Percentiles rank a stretch among this genome's conserved stretches.
Evolutionary conservation across 1,140 invertebrate species (phyloP).

Genomic region (Schlechtendalia chinensis): DNA sequence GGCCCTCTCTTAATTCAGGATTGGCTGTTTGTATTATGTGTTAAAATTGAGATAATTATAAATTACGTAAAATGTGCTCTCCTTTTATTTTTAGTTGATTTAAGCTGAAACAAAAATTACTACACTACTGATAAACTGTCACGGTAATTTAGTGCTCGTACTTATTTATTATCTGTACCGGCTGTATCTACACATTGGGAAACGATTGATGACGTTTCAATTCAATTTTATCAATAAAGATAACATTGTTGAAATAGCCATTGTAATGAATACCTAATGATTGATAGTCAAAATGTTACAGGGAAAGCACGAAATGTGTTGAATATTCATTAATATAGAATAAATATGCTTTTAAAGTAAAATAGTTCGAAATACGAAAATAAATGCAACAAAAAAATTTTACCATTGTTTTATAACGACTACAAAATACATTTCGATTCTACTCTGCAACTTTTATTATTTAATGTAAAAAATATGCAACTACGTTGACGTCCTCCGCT

Average conservation of each 20-base stretch:
- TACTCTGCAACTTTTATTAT: not conserved
- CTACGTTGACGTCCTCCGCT: not conserved
- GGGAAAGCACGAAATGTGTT: too few relatives aligned
- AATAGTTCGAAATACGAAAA: not conserved
- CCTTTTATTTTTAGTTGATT: not conserved
- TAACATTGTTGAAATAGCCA: too few relatives aligned
- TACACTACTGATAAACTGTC: not conserved
- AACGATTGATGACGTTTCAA: too few relatives aligned
- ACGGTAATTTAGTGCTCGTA: too few relatives aligned
- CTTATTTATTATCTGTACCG: too few relatives aligned
- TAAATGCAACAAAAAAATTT: not conserved
- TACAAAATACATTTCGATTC: not conserved
- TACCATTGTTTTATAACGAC: not conserved
- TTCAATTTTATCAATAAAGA: too few relatives aligned
- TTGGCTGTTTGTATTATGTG: too few relatives aligned
- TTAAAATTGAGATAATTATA: not conserved
- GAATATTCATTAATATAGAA: too few relatives aligned
- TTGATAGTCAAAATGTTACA: not conserved
- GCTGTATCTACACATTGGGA: too few relatives aligned
- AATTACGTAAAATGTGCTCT: too few relatives aligned
- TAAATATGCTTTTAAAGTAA: not conserved
- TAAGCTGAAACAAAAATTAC: not conserved
- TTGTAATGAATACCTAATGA: too few relatives aligned
- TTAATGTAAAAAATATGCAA: not conserved
- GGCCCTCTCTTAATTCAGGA: too few relatives aligned